phyloP scores from a whole-genome alignment of 2,113 vertebrate genomes.

The Alectura lathami region DNA sequence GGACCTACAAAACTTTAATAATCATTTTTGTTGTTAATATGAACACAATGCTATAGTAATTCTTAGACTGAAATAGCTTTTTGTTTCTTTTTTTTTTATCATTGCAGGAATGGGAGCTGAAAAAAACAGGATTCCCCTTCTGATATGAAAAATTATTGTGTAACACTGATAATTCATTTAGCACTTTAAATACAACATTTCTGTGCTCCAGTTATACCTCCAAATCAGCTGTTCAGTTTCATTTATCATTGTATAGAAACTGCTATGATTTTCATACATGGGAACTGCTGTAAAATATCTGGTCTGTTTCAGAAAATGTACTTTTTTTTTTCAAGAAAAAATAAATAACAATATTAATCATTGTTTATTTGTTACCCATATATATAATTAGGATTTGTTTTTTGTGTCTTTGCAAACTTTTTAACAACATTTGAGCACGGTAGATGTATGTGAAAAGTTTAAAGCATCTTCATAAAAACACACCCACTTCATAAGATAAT shows the following conservation, averaged over 20 bases:
- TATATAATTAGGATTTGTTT: not conserved
- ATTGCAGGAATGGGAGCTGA: not conserved
- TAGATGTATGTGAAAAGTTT: not conserved
- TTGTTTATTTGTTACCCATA: not conserved
- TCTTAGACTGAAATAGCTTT: not conserved
- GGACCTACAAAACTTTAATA: not conserved
- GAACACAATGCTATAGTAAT: not conserved
- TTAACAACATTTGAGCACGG: not conserved
- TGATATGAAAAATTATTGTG: not conserved
- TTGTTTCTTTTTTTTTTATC: not conserved
- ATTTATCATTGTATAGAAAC: not conserved
- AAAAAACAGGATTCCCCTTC: not conserved
- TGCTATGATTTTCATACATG: not conserved
- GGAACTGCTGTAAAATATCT: slow-evolving; percentile 1
- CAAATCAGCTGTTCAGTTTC: not conserved
- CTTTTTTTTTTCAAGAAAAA: not conserved
- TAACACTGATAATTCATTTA: not conserved
- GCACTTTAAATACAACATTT: too few species aligned
- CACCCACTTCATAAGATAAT: not conserved
- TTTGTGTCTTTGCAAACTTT: not conserved
- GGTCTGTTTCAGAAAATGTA: not conserved
- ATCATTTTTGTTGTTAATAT: not conserved
- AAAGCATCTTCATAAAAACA: not conserved
- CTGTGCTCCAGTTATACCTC: not conserved
- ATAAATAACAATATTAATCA: not conserved